Conservation (phyloP, 2,797 vertebrate species). For the Clarias platycephalus region DNA sequence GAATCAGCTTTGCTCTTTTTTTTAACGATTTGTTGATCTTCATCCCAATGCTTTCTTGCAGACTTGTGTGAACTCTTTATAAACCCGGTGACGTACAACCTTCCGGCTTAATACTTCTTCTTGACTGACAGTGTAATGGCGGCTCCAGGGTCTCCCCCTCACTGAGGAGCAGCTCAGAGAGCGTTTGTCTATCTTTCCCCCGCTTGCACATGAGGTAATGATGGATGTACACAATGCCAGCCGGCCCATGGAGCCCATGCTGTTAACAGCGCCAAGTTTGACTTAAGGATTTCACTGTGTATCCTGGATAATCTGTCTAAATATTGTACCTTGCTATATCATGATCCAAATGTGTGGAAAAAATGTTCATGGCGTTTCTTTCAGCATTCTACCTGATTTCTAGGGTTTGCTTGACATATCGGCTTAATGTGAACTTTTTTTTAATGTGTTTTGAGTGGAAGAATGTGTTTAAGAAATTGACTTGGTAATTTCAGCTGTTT, state of each 20-base stretch:
- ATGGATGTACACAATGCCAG: conserved; percentile 71
- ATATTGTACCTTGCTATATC: conserved; percentile 17
- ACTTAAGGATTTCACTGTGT: neutral
- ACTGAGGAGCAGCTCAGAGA: conserved; percentile 78
- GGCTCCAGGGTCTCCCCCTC: conserved; percentile 78
- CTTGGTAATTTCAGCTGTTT: neutral
- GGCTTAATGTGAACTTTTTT: neutral
- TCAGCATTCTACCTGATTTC: conserved; percentile 31
- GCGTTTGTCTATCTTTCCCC: conserved; percentile 79
- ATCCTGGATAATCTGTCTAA: conserved; percentile 21
- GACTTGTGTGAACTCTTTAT: conserved; percentile 23
- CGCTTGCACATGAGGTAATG: conserved; percentile 70
- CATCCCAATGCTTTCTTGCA: neutral
- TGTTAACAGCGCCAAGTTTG: conserved; percentile 10
- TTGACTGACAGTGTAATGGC: conserved; percentile 86
- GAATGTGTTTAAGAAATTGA: neutral
- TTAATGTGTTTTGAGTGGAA: conserved; percentile 4
- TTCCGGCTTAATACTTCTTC: conserved; percentile 75
- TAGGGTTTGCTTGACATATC: conserved; percentile 14
- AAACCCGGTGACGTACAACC: conserved; percentile 11
- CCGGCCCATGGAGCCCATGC: conserved; percentile 1
- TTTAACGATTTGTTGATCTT: neutral
- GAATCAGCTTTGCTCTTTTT: neutral
- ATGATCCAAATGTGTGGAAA: conserved; percentile 7
- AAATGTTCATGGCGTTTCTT: neutral